These are phyloP conservation scores for Molossus molossus DNA, from an alignment of 2,797 vertebrate genomes.

Conservation along the genomic window DNA sequence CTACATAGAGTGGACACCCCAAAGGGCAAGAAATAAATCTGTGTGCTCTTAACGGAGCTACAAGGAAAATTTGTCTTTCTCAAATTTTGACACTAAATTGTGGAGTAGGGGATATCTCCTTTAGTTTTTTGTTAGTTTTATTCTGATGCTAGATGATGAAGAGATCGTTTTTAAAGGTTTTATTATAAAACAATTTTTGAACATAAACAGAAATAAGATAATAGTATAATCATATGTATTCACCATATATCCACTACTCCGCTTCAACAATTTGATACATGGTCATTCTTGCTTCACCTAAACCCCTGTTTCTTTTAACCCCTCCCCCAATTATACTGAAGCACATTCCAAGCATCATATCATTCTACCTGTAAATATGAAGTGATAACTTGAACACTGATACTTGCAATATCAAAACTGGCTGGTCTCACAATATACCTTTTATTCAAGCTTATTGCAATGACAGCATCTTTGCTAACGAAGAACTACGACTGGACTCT, in stretches of 20 bases:
- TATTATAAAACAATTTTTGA: neutral
- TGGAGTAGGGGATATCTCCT: neutral
- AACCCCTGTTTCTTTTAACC: neutral
- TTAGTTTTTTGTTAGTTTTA: neutral
- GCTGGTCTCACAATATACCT: neutral
- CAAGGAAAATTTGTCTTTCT: neutral
- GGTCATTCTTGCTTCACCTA: neutral
- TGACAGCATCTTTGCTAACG: slow-evolving; percentile 69
- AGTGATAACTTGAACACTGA: neutral
- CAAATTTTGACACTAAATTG: neutral
- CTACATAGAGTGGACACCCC: neutral
- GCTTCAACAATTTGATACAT: neutral
- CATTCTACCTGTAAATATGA: neutral
- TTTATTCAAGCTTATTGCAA: slow-evolving; percentile 52
- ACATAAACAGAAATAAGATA: neutral
- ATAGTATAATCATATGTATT: too few relatives aligned
- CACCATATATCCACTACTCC: neutral
- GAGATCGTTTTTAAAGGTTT: slow-evolving; percentile 20
- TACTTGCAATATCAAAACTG: neutral
- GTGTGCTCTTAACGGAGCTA: neutral
- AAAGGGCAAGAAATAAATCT: neutral
- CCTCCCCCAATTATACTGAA: neutral
- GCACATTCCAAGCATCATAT: neutral
- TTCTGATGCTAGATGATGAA: neutral
- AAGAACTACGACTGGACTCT: slow-evolving; percentile 49